A percentile compares a stretch with the other conserved stretches of the same genome.
Evolutionary conservation across 2,888 invertebrate species (phyloP).

Genomic region (Furcula furcula): DNA sequence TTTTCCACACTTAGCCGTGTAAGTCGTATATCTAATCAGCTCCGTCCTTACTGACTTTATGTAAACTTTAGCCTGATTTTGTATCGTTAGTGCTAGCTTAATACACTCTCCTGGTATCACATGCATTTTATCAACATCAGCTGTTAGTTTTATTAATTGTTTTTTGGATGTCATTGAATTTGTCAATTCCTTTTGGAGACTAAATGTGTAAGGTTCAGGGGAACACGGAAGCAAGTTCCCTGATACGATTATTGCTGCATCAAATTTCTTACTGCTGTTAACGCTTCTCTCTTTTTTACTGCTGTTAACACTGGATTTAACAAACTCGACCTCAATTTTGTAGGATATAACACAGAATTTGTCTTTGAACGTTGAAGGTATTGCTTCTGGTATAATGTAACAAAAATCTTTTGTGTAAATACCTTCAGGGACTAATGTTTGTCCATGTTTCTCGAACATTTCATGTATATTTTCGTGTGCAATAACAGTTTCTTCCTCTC

Average conservation of each 20-base stretch:
- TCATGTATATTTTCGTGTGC: constrained; percentile 14
- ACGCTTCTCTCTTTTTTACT: too few relatives aligned
- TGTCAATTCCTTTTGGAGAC: constrained; percentile 22
- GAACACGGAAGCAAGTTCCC: constrained; percentile 12
- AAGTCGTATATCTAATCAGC: constrained; percentile 16
- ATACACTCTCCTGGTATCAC: constrained; percentile 16
- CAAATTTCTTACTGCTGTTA: constrained; percentile 17
- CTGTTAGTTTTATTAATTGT: constrained; percentile 18
- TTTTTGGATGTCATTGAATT: constrained; percentile 22
- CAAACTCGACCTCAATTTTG: constrained; percentile 7
- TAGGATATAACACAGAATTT: constrained; percentile 10
- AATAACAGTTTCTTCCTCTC: constrained; percentile 23
- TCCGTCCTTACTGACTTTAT: constrained; percentile 22
- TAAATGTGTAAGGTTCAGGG: constrained; percentile 14
- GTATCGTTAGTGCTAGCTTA: constrained; percentile 12
- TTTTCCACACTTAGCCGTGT: constrained; percentile 18
- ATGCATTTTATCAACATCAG: constrained; percentile 14
- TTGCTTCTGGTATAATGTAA: constrained; percentile 10
- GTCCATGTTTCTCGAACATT: not conserved
- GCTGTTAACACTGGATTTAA: not conserved
- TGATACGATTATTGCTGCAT: constrained; percentile 19
- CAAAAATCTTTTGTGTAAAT: constrained; percentile 8
- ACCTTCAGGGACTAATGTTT: constrained; percentile 5
- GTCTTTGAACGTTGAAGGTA: constrained; percentile 14
- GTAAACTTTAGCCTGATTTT: constrained; percentile 21